Evolutionary conservation across 2,888 invertebrate species (phyloP), one percentile per base, ranked within the genome.

Genomic region (Plemyria rubiginata): DNA sequence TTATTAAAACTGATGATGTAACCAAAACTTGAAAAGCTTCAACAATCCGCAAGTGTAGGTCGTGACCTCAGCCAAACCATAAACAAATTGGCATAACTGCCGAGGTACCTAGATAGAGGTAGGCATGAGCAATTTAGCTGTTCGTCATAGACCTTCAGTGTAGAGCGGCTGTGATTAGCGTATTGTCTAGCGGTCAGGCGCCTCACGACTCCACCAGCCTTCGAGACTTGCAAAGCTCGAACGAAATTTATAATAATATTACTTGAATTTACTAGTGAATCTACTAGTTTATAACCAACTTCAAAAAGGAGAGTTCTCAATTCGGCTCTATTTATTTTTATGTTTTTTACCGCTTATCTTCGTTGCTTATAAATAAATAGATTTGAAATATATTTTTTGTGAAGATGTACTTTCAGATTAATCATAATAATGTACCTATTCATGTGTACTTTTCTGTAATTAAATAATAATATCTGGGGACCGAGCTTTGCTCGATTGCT

Each of bases 121-220:
- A 28, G 53, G 36, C 40, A 38, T 38, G 40, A 40, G 52, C 46
- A 56, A 52, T 52, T 51, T 56, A 50, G 54, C 55, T 50, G 59
- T 60, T 63, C 63, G 55, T 60, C 59, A 49, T 52, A 57, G 61
- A 56, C 61, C 62, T 65, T 52, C 45, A 54, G 43, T 40, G 36
- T 28, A 40, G 45, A 59, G 29, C 53, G 57, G 41, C 41, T n/a
- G 43, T 60, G 60, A 65, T 57, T 65, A 65, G 56, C 13, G 62
- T 70, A 66, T 66, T 66, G 68, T 68, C 65, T 70, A 58, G 66
- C 66, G 68, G 70, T 68, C 65, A 70, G 55, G 38, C 62, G 16
- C 46, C 32, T 38, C 70, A 70, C 70, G 70, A 68, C 59, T 53
- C 6, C 59, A 46, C 32, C 62, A 62, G 58, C 62, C 68, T 65